Evolutionary conservation across 2,113 vertebrate genomes (phyloP).

Genomic region (Gymnobelideus leadbeateri): DNA sequence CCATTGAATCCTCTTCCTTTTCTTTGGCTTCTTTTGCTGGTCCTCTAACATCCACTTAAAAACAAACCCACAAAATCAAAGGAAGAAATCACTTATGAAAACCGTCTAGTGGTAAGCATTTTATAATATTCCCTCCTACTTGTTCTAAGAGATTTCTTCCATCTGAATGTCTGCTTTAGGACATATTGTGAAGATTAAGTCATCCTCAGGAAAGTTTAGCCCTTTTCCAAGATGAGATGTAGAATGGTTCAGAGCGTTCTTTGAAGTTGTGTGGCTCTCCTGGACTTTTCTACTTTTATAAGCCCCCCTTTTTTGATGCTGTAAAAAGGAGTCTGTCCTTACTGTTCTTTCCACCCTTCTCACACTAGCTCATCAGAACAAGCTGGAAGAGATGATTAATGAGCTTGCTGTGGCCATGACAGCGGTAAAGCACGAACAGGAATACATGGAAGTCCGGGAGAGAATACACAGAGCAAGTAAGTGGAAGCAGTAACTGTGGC

Average conservation of each 20-base stretch:
- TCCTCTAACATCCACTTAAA: background rate
- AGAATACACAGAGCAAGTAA: slow-evolving; percentile 99
- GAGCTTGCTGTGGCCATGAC: slow-evolving; percentile 98
- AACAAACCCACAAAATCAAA: background rate
- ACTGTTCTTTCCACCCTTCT: slow-evolving; percentile 14
- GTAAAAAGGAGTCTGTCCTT: background rate
- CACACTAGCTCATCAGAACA: slow-evolving; percentile 95
- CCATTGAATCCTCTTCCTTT: background rate
- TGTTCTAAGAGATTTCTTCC: slow-evolving; percentile 18
- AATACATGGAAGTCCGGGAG: slow-evolving; percentile 99
- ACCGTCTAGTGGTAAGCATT: slow-evolving; percentile 8
- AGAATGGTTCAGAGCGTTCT: slow-evolving; percentile 16
- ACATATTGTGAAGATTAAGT: slow-evolving; percentile 33
- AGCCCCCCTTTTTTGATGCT: background rate
- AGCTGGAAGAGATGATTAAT: slow-evolving; percentile 99
- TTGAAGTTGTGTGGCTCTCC: slow-evolving; percentile 16
- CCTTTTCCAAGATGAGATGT: background rate
- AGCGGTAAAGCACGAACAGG: slow-evolving; percentile 98
- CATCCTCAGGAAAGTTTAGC: background rate
- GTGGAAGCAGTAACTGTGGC: slow-evolving; percentile 61
- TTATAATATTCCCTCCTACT: background rate
- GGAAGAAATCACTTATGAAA: background rate
- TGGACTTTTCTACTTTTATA: background rate
- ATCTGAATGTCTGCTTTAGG: slow-evolving; percentile 18
- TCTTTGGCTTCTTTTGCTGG: background rate